A percentile compares a stretch with the other conserved stretches of the same genome.
Evolutionary conservation across 2,888 invertebrate genomes (phyloP).

Genomic region (Hoplodrina ambigua): DNA sequence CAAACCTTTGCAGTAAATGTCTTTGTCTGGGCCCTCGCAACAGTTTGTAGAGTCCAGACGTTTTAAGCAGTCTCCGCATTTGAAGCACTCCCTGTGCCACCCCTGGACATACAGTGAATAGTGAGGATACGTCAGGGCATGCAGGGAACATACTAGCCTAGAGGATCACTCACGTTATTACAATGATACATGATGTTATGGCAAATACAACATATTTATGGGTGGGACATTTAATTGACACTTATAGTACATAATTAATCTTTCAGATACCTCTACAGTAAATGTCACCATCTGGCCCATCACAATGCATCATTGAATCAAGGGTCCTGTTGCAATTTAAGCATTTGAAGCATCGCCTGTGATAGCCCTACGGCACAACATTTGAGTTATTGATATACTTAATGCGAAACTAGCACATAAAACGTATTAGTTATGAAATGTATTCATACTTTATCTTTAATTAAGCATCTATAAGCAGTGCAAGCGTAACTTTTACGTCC

Average conservation of each 20-base stretch:
- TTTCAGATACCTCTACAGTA: slow-evolving; percentile 96
- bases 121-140: slow-evolving; percentile 79
- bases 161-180: slow-evolving; percentile 81
- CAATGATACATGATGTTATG: slow-evolving; percentile 80
- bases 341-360: slow-evolving; percentile 97
- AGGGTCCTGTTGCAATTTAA: slow-evolving; percentile 95
- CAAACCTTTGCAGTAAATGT: slow-evolving; percentile 99
- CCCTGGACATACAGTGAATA: slow-evolving; percentile 91
- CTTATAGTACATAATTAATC: slow-evolving; percentile 62
- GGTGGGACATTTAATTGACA: slow-evolving; percentile 61
- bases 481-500: slow-evolving; percentile 33
- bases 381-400: slow-evolving; percentile 54
- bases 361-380: slow-evolving; percentile 93
- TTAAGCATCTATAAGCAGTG: slow-evolving; percentile 43
- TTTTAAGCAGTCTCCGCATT: slow-evolving; percentile 96
- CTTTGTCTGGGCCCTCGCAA: slow-evolving; percentile 98
- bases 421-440: background rate
- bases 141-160: slow-evolving; percentile 74
- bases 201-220: slow-evolving; percentile 72
- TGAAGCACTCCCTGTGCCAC: slow-evolving; percentile 98
- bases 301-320: slow-evolving; percentile 97
- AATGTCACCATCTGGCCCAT: slow-evolving; percentile 97
- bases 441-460: slow-evolving; percentile 2
- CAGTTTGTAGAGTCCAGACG: slow-evolving; percentile 97
- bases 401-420: slow-evolving; percentile 15